These are phyloP conservation scores for Pseudococcus jackbeardsleyi DNA, from an alignment of 2,888 invertebrate genomes.

Conservation along the genomic window DNA sequence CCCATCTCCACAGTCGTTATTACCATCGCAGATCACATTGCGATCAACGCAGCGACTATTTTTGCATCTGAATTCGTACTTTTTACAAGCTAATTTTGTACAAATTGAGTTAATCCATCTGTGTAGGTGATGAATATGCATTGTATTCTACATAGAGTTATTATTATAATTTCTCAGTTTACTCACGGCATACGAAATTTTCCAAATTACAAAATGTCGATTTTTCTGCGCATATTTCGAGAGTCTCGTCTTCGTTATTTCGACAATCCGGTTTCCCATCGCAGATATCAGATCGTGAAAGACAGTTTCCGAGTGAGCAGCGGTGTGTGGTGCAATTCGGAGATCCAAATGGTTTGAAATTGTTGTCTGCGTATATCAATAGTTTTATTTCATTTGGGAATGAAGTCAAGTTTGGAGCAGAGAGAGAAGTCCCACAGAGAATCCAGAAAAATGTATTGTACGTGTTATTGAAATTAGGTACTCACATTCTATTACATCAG, in stretches of 20 bases:
- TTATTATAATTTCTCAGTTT: neutral
- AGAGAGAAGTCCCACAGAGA: no score
- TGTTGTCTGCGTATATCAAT: neutral
- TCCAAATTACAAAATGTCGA: conserved; percentile 57
- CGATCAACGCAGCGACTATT: conserved; percentile 76
- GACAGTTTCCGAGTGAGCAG: conserved; percentile 80
- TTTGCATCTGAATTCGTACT: conserved; percentile 77
- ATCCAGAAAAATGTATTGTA: no score
- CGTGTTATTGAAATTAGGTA: neutral
- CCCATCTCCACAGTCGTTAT: conserved; percentile 79
- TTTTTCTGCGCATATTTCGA: conserved; percentile 57
- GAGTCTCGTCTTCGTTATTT: conserved; percentile 78
- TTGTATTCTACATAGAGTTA: no score
- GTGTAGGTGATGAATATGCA: neutral
- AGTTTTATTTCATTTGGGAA: neutral
- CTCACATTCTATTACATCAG: neutral
- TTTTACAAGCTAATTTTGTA: conserved; percentile 74
- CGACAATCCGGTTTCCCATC: conserved; percentile 80
- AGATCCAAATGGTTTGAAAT: neutral
- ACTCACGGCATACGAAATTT: neutral
- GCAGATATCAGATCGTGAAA: conserved; percentile 75
- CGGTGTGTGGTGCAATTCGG: conserved; percentile 74
- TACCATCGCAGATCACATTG: conserved; percentile 78
- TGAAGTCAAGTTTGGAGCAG: neutral
- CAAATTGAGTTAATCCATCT: neutral